Base-by-base conservation (phyloP, 2,888 invertebrate species). In the Halocaridina rubra region DNA sequence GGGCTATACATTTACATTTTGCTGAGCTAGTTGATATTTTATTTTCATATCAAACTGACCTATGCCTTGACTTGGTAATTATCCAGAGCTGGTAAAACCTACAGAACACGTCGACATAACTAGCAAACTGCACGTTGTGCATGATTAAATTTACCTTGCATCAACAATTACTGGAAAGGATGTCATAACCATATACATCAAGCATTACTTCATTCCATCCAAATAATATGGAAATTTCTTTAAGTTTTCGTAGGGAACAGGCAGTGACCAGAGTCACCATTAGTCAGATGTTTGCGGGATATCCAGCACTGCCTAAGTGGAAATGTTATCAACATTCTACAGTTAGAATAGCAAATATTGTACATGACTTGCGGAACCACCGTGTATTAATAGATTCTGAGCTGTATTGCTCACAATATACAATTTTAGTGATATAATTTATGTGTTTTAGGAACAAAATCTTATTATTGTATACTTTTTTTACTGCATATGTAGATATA, bases 251-350 rank as follows among this genome's bases (percentile, higher is more conserved):
- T 16, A 71, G 71, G n/a, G 13, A 71, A 29, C 27, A 71, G 71
- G 71, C 71, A 74, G 16, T 74, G 39, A 39, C 33, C 33, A 74
- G 19, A 13, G 39, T 39, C 53, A 74, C 74, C 46, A 39, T 74
- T 39, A 74, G 19, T 13, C 74, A 74, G 19, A 74, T 74, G 74
- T 7, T 32, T 74, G 74, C 74, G 39, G 74, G 53, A 46, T 32
- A 33, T 46, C 46, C 24, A 74, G 74, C 74, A 74, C 32, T 13
- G 16, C 24, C 16, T 7, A 5, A 8, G 22, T 4, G 32, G 53
- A 74, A 74, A 74, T 22, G 61, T n/a, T 61, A 13, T 22, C 61
- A 13, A 61, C 7, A 74, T 19, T 74, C 46, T 13, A 46, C 39
- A 7, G 13, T 16, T 39, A 74, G 39, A 46, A 74, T 74, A 16